Base-by-base conservation (phyloP, 2,113 vertebrate genomes). In the Accipiter cooperii region DNA sequence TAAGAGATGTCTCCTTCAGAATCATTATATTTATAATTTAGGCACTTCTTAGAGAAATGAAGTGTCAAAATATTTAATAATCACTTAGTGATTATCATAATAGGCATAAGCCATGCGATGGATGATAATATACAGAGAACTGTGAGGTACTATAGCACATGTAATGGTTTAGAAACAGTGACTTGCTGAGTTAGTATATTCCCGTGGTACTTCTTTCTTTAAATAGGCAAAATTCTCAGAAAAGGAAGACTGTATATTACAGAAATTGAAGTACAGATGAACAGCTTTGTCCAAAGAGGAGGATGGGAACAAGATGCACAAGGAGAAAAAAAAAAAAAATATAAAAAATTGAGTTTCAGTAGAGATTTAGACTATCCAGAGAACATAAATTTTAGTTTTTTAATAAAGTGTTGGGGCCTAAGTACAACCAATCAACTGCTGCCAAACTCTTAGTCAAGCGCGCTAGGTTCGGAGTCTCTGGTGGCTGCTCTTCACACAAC, bases 61-160 rank as follows among this genome's bases (percentile, higher is more conserved):
- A 60, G 34, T 93, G 54, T 95, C 70, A 81, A 55, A 94, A 95
- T 93, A 94, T 94, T 95, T 92, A 91, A 91, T 73, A 82, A 87
- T 94, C 57, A 54, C 40, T 86, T 88, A 71, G 47, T 70, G 31
- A 69, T 89, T 94, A 84, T 52, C 70, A 76, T 86, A 88, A 82
- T 40, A 79, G 6, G 26, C 42, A 89, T 44, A 89, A 95, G 92
- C 71, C 38, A 82, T 65, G 46, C 60, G 20, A 49, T 71, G 44
- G 61, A 21, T 84, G 42, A 74, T 47, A 64, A 77, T 60, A 70
- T 25, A 33, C 24, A 71, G 47, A 86, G 31, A 90, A 86, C 31
- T 83, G 17, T 54, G 65, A 91, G 34, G 21, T 64, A 47, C 21
- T 64, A 22, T 29, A 70, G 25, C 19, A 52, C 25, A 42, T 26